Base-by-base conservation (phyloP, 2,888 invertebrate species). In the Sphinx pinastri region DNA sequence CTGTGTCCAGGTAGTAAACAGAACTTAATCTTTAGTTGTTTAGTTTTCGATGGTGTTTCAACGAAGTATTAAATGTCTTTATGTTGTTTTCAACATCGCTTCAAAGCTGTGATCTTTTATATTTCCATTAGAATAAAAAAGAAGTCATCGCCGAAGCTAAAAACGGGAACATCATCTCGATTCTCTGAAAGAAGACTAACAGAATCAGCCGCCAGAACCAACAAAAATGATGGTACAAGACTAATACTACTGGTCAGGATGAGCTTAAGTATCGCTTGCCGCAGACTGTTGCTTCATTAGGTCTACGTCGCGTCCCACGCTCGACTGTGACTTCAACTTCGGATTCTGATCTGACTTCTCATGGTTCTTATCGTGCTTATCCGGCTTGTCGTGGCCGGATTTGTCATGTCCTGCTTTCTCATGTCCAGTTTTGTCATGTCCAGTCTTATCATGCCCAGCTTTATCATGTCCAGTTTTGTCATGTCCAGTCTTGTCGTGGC, bases 231-330 rank as follows among this genome's bases (percentile, higher is more conserved):
- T 49, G 13, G 47, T 19, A 63, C 58, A 58, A 38, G 6, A 19
- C 19, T 13, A 49, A 49, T 25, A 7, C 19, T 49, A 11, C 19
- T 54, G 52, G 54, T 54, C 45, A 66, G 19, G 66, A 52, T 54
- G 25, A 68, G 52, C 70, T 72, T 95, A 95, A 77, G 90, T 93
- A 80, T 95, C 95, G 79, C 94, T 88, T 67, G 91, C 84, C 74
- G 91, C 85, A 71, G 94, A 92, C 0, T 89, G 88, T 68, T 93
- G 93, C 72, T 94, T 95, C 73, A 95, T 95, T 70, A 96, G 90
- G 81, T 96, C 95, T 71, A 95, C 86, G 79, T 96, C 95, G 49
- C 95, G 95, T 51, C 95, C 92, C 6, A 95, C 86, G 78, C 93
- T 91, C 51, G 88, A 86, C 74, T 93, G 92, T 14, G 88, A 79